Base-by-base conservation (phyloP, 2,113 vertebrate species). In the Cyanistes caeruleus region DNA sequence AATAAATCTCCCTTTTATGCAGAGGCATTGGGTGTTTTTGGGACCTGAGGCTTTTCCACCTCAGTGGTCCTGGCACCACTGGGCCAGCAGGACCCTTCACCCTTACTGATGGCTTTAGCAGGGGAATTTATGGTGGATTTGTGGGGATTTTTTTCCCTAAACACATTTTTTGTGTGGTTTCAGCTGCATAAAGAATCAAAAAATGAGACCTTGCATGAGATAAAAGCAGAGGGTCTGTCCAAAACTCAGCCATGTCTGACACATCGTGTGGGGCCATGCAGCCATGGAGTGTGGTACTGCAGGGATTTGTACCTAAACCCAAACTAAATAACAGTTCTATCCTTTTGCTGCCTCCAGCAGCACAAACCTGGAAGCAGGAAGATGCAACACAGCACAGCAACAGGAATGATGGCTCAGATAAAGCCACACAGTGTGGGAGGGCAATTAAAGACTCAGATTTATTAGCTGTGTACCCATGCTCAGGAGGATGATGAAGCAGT, bases 401-500 rank as follows among this genome's bases (percentile, higher is more conserved):
- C 39, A 49, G 81, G 41, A 62, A 23, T 0, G 24, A 65, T 67
- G 78, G 67, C 64, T 73, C 81, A 76, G 87, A 72, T 76, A 82
- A 95, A 59, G 74, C 77, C 51, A 33, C 0, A 0, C 44, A 16
- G 43, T 13, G 46, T 41, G 53, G 43, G 67, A 90, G 35, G 49
- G 28, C 75, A 82, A 8, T 69, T 79, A 75, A 84, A 83, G 27
- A 43, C 89, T 60, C 89, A 65, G 86, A 79, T 92, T 89, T 69
- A 75, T 69, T 31, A 87, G 11, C 52, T 53, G 19, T n/a, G 43
- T 69, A 77, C 81, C 37, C 4, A 1, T 35, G 41, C 33, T 60
- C 2, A 1, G 73, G 51, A 90, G 20, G n/a, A 31, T n/a, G 78
- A 27, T 78, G 64, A 74, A 65, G 44, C 28, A 58, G 63, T 4